Evolutionary conservation across 2,113 vertebrate genomes (phyloP), one percentile per base, ranked within the genome.

Genomic region (Cygnus atratus): DNA sequence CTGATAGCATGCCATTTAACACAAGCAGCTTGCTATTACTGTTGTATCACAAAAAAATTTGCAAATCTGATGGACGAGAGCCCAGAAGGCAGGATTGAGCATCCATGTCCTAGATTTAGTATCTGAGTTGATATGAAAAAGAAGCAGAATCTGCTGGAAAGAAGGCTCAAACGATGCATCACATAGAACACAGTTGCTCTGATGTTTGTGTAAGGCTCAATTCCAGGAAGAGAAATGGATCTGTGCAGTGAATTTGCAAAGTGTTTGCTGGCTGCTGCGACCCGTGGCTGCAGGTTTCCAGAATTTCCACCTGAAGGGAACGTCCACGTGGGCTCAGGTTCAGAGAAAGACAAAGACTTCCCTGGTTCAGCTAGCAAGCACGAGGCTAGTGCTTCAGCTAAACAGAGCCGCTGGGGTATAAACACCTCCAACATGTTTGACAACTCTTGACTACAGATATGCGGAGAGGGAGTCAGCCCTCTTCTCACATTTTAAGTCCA

Each of bases 51-150:
- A 75, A 85, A 90, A 65, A 65, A 44, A 6, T 4, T 66, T 44
- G 48, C 78, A 55, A 59, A 96, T 76, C 59, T 77, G 79, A 50
- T 59, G 82, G 88, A n/a, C 1, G 13, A 59, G 75, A 94, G 92
- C 79, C 90, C 94, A 91, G 93, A 73, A 95, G 92, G 84, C 83
- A 94, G 91, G 76, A 92, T 6, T 82, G 84, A 91, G 78, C 87
- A 54, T 80, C 85, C 0, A 11, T 1, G 10, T 76, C 88, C 88
- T 79, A 79, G 48, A 94, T 96, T 95, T 68, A 25, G 66, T 1
- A 58, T 72, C 79, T 75, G 75, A 90, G 35, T 62, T 77, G 92
- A 90, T 80, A 63, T 77, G 75, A 76, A 72, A 79, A 92, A 73
- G 87, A 44, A 93, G 85, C 54, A 7, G 85, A 82, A 83, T 85